Evolutionary conservation across 2,797 vertebrate species (phyloP), one percentile per base, ranked within the genome.

Genomic region (Graptemys geographica): DNA sequence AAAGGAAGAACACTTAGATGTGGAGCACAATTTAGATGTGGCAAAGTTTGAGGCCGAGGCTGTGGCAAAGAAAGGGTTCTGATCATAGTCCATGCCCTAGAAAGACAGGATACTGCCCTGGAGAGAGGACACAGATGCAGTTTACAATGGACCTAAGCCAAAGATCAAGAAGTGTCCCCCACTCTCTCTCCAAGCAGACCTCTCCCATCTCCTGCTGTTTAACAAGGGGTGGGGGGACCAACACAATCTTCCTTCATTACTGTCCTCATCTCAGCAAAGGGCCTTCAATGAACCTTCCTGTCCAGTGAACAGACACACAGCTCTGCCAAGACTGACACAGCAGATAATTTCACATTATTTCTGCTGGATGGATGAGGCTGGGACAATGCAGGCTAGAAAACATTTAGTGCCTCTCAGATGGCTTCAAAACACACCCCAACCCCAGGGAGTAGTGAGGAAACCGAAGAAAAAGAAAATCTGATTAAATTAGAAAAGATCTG

Each of bases 401-500:
- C 65, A 37, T 51, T n/a, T 41, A 72, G 37, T 27, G 79, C 18
- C 52, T 55, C 0, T 0, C 11, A 4, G 62, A 57, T n/a, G 33
- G 82, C 65, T 89, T 59, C 83, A 21, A 52, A 51, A 16, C 49
- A 53, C 0, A 0, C 74, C 41, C n/a, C 74, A 79, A 27, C 51
- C 15, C 55, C 86, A 90, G n/a, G 19, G 82, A 83, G 79, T 15
- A 82, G 80, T 62, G 90, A 92, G 87, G 44, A 86, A 72, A 78
- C 53, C 72, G 89, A 56, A 81, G 21, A 27, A 27, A 79, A 92
- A 59, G 31, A 81, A 86, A 78, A 83, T 21, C 21, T 25, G 51
- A 1, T 33, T 51, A 0, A 15, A 94, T 80, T 47, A 82, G 92
- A 87, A 94, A 92, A 96, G 85, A 92, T 78, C 83, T 41, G 41